Evolutionary conservation across 2,888 invertebrate genomes (phyloP).

Genomic region (Gandaritis pyraliata): DNA sequence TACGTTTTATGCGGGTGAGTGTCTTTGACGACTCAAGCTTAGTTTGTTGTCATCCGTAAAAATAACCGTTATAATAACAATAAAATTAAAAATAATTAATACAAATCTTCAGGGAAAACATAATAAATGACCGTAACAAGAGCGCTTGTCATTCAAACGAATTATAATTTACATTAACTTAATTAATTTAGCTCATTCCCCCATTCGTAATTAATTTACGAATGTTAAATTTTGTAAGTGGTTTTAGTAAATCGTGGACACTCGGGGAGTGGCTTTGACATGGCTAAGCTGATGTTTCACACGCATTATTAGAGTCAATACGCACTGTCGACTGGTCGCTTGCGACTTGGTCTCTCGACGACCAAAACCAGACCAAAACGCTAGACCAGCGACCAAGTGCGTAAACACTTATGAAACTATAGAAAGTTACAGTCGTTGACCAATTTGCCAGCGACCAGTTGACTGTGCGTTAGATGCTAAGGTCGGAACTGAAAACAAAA

Average conservation of each 20-base stretch:
- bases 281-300: slow-evolving; percentile 11
- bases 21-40: no score
- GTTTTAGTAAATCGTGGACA: slow-evolving; percentile 28
- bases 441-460: no score
- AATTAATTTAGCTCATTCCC: slow-evolving; percentile 37
- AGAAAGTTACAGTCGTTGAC: no score
- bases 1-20: no score
- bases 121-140: slow-evolving; percentile 22
- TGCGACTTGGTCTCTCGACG: no score
- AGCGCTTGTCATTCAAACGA: slow-evolving; percentile 31
- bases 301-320: background rate
- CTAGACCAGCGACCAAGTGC: no score
- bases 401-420: no score
- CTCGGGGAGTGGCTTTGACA: slow-evolving; percentile 19
- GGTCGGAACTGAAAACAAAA: no score
- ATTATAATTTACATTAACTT: slow-evolving; percentile 34
- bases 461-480: no score
- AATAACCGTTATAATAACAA: background rate
- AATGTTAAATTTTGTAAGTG: slow-evolving; percentile 26
- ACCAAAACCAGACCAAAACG: no score
- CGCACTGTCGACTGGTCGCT: no score
- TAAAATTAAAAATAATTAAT: slow-evolving; percentile 19
- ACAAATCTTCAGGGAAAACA: slow-evolving; percentile 18
- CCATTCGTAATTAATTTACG: slow-evolving; percentile 37
- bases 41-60: no score